Base-by-base conservation (phyloP, 1,140 invertebrate species). In the Piezodorus guildinii region DNA sequence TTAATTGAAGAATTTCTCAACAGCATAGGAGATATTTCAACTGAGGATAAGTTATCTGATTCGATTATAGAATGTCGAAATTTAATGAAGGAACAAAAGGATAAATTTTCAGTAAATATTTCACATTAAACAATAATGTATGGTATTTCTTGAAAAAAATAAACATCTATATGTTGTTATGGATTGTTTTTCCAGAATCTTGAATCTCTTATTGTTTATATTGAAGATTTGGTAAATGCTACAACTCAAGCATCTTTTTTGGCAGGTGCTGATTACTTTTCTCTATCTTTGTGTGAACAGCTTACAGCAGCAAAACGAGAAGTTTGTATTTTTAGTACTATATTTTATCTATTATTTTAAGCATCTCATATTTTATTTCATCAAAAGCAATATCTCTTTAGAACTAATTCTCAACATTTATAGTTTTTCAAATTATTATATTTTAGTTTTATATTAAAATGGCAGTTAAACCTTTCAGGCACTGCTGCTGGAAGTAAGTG, bases 141-240 rank as follows among this genome's bases (percentile, higher is more conserved):
- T n/a, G n/a, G n/a, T n/a, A n/a, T n/a, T n/a, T n/a, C n/a, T n/a
- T n/a, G n/a, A n/a, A n/a, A n/a, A n/a, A n/a, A n/a, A n/a, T n/a
- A n/a, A n/a, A n/a, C n/a, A n/a, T n/a, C n/a, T n/a, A n/a, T n/a
- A n/a, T 9, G 21, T 23, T n/a, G 23, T 65, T 8, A 49, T 60
- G 15, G n/a, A 27, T 17, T 54, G 62, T 10, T 63, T 59, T 67
- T 68, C 59, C 46, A 69, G 68, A 66, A 69, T 16, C 44, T 69
- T 19, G 23, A 63, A 19, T 59, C 58, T 45, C 62, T 69, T 9
- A 62, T 69, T 59, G 64, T 67, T 43, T 69, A 69, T 58, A 67
- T 69, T 27, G 68, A 69, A 49, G 67, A 68, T 51, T 21, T 69
- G n/a, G 67, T 65, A 4, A 34, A 51, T 15, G 63, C 65, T 25